A percentile compares a stretch with the other conserved stretches of the same genome.
phyloP scores from a whole-genome alignment of 2,888 invertebrate genomes.

The Drosophila setosimentum region DNA sequence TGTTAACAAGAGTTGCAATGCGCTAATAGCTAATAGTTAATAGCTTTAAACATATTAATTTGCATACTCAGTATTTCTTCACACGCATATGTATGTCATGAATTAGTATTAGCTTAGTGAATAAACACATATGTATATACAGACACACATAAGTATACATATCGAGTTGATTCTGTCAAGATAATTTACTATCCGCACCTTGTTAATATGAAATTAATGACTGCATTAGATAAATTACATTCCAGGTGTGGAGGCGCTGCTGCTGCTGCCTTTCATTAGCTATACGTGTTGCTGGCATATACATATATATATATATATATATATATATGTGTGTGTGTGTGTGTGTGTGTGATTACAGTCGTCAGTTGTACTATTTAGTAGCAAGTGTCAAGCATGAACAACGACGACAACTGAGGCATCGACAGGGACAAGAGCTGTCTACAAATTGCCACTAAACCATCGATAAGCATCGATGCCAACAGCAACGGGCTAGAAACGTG shows the following conservation, averaged over 20 bases:
- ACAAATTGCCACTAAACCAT: slow-evolving; percentile 65
- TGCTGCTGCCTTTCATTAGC: slow-evolving; percentile 23
- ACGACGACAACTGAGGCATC: slow-evolving; percentile 25
- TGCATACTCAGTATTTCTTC: not conserved
- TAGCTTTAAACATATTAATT: not conserved
- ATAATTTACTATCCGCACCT: slow-evolving; percentile 85
- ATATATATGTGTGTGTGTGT: not conserved
- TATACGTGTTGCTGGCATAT: not conserved
- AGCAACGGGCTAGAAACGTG: not conserved
- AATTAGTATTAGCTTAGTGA: not conserved
- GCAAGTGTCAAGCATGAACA: slow-evolving; percentile 61
- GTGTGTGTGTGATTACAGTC: slow-evolving; percentile 33
- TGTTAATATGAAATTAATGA: slow-evolving; percentile 87
- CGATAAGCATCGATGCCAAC: slow-evolving; percentile 63
- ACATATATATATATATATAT: slow-evolving; percentile 4
- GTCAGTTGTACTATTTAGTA: slow-evolving; percentile 43
- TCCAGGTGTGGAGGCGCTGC: slow-evolving; percentile 33
- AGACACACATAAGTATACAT: not conserved
- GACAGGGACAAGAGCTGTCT: slow-evolving; percentile 27
- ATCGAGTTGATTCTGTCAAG: slow-evolving; percentile 35
- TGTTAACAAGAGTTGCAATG: not conserved
- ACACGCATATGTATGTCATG: not conserved
- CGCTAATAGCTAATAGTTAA: not conserved
- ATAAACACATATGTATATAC: not conserved
- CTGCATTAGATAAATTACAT: slow-evolving; percentile 85